Conservation (phyloP, 2,797 vertebrate species). For the Acipenser transmontanus region DNA sequence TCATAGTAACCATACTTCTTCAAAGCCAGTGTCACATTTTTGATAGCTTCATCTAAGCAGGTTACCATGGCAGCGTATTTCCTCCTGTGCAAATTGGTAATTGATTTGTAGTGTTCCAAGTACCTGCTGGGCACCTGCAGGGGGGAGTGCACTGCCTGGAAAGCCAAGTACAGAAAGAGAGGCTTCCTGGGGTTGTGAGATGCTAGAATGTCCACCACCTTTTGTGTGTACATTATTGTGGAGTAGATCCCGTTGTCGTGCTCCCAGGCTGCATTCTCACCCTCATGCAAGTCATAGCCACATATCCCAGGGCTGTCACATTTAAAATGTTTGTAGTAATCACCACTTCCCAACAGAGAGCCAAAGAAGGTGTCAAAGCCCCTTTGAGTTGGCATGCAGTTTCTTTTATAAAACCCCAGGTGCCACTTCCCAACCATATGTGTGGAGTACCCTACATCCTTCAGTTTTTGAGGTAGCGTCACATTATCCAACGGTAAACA, state of each 20-base stretch:
- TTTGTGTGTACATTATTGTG: slow-evolving; percentile 78
- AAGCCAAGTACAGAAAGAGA: slow-evolving; percentile 82
- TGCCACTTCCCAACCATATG: no score
- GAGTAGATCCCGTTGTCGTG: slow-evolving; percentile 81
- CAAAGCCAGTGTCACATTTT: slow-evolving; percentile 73
- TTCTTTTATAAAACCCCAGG: slow-evolving; percentile 59
- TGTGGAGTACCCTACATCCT: slow-evolving; percentile 44
- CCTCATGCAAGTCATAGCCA: slow-evolving; percentile 80
- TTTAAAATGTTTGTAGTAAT: slow-evolving; percentile 71
- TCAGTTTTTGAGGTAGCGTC: slow-evolving; percentile 70
- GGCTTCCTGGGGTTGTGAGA: slow-evolving; percentile 69
- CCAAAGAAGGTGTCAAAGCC: slow-evolving; percentile 71
- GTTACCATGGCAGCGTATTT: slow-evolving; percentile 85
- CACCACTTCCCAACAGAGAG: slow-evolving; percentile 64
- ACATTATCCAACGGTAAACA: slow-evolving; percentile 66
- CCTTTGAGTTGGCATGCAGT: slow-evolving; percentile 67
- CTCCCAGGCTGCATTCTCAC: slow-evolving; percentile 81
- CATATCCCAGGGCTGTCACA: slow-evolving; percentile 67
- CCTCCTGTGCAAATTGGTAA: slow-evolving; percentile 70
- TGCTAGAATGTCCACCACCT: slow-evolving; percentile 77
- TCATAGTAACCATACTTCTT: slow-evolving; percentile 67
- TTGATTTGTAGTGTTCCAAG: slow-evolving; percentile 68
- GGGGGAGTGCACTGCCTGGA: slow-evolving; percentile 83
- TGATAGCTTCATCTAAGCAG: slow-evolving; percentile 77
- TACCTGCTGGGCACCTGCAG: slow-evolving; percentile 78